phyloP scores from a whole-genome alignment of 2,113 vertebrate genomes.

The Rhegmatorhina hoffmannsi region DNA sequence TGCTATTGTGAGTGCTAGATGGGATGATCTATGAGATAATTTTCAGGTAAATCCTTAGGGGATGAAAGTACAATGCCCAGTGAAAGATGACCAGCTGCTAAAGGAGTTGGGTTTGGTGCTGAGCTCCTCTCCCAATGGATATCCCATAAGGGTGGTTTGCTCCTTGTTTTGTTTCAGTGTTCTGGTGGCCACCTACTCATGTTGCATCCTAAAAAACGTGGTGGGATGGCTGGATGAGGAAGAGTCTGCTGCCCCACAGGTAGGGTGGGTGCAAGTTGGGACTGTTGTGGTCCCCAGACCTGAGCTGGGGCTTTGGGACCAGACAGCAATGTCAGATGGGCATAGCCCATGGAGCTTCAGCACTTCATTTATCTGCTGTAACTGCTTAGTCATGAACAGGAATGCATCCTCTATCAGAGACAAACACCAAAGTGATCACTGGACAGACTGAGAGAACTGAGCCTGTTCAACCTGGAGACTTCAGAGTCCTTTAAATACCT shows the following conservation, averaged over 20 bases:
- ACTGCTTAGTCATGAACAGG: background rate
- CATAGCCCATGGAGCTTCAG: background rate
- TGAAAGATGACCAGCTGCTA: background rate
- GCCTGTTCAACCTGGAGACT: background rate
- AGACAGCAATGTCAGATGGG: fast-evolving
- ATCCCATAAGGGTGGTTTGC: background rate
- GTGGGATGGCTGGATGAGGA: background rate
- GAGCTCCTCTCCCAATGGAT: background rate
- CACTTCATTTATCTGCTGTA: background rate
- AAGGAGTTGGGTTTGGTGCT: background rate
- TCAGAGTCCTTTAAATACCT: fast-evolving
- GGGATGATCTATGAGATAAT: background rate
- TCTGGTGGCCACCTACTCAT: background rate
- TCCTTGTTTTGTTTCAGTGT: background rate
- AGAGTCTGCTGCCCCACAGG: background rate
- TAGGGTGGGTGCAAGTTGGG: fast-evolving
- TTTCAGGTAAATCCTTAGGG: background rate
- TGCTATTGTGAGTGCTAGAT: background rate
- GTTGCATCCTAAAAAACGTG: background rate
- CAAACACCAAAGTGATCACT: background rate
- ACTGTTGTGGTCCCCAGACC: background rate
- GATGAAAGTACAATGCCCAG: background rate
- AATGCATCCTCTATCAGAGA: background rate
- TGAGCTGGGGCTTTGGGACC: background rate
- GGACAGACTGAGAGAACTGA: background rate